Percentiles rank a stretch among this genome's conserved stretches.
Conservation (phyloP, 2,888 invertebrate genomes). For the Timema cristinae region DNA sequence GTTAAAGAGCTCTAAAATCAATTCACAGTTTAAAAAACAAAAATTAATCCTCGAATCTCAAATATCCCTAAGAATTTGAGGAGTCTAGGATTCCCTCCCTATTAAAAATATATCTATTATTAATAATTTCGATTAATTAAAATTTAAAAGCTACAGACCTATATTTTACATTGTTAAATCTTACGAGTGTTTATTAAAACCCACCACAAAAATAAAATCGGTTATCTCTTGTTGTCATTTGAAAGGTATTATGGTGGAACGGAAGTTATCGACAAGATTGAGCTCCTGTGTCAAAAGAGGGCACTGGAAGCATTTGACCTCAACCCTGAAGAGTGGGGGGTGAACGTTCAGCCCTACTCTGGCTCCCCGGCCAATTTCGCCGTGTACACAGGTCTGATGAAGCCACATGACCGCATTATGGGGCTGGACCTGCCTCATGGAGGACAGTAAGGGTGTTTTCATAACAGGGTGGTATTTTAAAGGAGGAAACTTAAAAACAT, state of each 20-base stretch:
- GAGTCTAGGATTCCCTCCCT: no score
- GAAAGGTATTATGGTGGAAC: constrained; percentile 58
- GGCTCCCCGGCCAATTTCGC: constrained; percentile 60
- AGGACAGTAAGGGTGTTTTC: constrained; percentile 46
- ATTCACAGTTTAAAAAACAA: no score
- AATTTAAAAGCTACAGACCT: no score
- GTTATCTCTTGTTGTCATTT: constrained; percentile 5
- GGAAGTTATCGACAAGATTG: constrained; percentile 54
- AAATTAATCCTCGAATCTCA: no score
- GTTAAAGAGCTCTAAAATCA: no score
- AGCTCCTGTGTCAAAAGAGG: constrained; percentile 52
- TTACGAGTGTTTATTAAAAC: no score
- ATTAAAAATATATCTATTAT: no score
- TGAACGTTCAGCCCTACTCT: constrained; percentile 57
- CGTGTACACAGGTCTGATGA: constrained; percentile 52
- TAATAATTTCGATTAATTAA: no score
- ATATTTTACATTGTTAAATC: no score
- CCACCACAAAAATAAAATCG: no score
- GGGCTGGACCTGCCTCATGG: constrained; percentile 57
- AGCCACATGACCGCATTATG: constrained; percentile 57
- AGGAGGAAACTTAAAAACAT: no score
- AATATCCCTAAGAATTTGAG: no score
- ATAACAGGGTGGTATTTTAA: neutral
- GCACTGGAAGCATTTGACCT: constrained; percentile 51
- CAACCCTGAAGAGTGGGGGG: constrained; percentile 53